Base-by-base conservation (phyloP, 2,797 vertebrate species). In the Acipenser transmontanus region DNA sequence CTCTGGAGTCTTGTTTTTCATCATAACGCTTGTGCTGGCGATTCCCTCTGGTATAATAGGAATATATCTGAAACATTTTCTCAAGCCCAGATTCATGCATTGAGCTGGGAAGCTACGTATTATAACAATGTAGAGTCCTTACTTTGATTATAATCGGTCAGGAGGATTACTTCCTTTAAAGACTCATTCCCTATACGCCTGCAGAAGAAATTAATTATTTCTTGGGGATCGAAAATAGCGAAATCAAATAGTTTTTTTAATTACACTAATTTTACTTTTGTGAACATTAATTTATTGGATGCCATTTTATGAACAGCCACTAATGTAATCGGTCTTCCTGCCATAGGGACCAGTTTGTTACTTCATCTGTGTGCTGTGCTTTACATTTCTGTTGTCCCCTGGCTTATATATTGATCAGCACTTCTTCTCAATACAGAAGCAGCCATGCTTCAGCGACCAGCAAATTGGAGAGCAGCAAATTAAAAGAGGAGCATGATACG, bases 201-300 rank as follows among this genome's bases (percentile, higher is more conserved):
- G 6, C 8, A 68, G 59, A 68, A 56, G 34, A n/a, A 54, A 63
- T 63, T 59, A 49, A 14, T 52, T 52, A 11, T 51, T 51, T 52
- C 12, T 9, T 64, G n/a, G 4, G 7, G 50, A 47, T 13, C 7
- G 20, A n/a, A n/a, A 12, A 63, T 63, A 6, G 14, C 12, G 50
- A 17, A 6, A 51, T 63, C 50, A 63, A 50, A 13, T n/a, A 13
- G 6, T 14, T 20, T 51, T 63, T 63, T 47, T 49, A 63, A 47
- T 63, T 9, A 50, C 8, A 12, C 13, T 63, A 8, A 62, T 62
- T 49, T 62, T 11, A n/a, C 34, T 34, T 34, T 34, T 34, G 34
- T 34, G 34, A 34, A 34, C 34, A 34, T 34, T 34, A 0, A 34
- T 34, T 34, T 34, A 4, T 34, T 34, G 34, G 34, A 34, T 34